A percentile compares a stretch with the other conserved stretches of the same genome.
Conservation (phyloP, 2,888 invertebrate species). For the Hofmannophila pseudospretella region DNA sequence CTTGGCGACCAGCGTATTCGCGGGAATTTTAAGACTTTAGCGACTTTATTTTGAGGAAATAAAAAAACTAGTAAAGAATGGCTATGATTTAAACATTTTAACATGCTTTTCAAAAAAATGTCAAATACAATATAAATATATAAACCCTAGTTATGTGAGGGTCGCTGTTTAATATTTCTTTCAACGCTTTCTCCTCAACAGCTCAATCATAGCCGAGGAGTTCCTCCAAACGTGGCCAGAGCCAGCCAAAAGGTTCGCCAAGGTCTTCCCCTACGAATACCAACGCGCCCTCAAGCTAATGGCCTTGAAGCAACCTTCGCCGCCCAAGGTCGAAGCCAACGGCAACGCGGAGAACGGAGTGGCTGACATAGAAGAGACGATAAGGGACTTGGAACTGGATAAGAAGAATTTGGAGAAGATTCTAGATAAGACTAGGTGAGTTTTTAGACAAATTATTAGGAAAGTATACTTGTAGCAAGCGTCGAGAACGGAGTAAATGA, state of each 20-base stretch:
- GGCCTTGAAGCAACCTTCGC: conserved; percentile 38
- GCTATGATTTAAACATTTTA: too few relatives aligned
- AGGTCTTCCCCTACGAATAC: conserved; percentile 98
- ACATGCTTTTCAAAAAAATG: too few relatives aligned
- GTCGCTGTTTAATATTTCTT: too few relatives aligned
- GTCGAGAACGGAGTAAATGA: too few relatives aligned
- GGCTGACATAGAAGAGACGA: conserved; percentile 92
- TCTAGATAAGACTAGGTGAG: conserved; percentile 85
- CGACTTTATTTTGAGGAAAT: too few relatives aligned
- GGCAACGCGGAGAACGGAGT: conserved; percentile 59
- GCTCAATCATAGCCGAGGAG: conserved; percentile 87
- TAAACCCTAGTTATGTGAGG: too few relatives aligned
- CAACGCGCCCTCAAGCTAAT: conserved; percentile 90
- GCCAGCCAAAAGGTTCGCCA: conserved; percentile 88
- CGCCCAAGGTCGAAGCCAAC: conserved; percentile 40
- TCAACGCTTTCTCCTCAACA: conserved; percentile 17
- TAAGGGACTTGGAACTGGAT: conserved; percentile 86
- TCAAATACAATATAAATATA: neutral
- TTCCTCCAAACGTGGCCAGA: conserved; percentile 89
- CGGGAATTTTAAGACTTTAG: neutral
- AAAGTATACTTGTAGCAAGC: too few relatives aligned
- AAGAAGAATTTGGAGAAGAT: conserved; percentile 89
- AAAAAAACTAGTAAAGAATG: too few relatives aligned
- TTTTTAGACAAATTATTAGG: neutral
- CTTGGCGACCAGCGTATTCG: too few relatives aligned